These are phyloP conservation scores for Podarcis siculus DNA, from an alignment of 2,797 vertebrate species.

Conservation along the genomic window DNA sequence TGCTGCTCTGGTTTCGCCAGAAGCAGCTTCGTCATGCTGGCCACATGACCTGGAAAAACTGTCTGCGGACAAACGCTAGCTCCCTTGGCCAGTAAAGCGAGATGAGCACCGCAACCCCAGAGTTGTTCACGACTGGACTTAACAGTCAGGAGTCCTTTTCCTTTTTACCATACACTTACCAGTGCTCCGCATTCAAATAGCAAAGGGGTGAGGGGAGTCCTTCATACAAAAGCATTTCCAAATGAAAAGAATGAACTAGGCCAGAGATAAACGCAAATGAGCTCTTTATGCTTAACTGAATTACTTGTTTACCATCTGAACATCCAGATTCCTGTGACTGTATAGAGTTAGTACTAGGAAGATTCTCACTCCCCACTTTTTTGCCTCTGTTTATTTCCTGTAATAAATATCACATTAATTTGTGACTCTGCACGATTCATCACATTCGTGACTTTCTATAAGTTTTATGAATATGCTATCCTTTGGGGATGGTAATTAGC, in stretches of 20 bases:
- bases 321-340: background rate
- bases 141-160: too few species aligned
- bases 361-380: background rate
- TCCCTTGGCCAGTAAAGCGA: too few species aligned
- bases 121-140: too few species aligned
- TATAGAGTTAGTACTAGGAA: background rate
- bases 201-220: background rate
- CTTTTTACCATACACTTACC: background rate
- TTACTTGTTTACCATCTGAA: background rate
- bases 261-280: background rate
- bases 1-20: too few species aligned
- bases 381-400: background rate
- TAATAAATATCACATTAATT: background rate
- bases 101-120: too few species aligned
- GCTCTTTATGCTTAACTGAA: background rate
- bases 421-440: background rate
- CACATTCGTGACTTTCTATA: background rate
- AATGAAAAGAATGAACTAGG: background rate
- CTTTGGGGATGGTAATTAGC: background rate
- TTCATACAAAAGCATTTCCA: background rate
- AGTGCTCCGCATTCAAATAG: background rate
- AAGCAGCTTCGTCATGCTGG: too few species aligned
- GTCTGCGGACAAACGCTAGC: too few species aligned
- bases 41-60: too few species aligned
- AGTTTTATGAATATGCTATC: background rate